phyloP scores from a whole-genome alignment of 1,140 invertebrate species.

The Nasonia giraulti region DNA sequence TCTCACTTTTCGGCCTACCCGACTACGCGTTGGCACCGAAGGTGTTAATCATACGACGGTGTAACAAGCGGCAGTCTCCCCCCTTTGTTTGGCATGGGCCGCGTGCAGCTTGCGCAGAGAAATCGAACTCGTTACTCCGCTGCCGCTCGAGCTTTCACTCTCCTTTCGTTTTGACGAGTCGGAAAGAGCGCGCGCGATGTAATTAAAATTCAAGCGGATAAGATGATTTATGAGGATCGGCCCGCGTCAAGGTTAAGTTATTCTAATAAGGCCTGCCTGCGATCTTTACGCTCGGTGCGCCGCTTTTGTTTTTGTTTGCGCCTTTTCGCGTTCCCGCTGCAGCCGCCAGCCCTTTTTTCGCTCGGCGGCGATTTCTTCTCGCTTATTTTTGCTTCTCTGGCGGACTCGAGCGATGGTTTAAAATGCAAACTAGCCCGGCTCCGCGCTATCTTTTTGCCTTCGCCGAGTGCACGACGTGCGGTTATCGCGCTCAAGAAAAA shows the following conservation, averaged over 20 bases:
- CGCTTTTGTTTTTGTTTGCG: conserved; percentile 15
- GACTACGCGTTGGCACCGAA: conserved; percentile 40
- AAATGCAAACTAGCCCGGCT: conserved; percentile 41
- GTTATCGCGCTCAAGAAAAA: conserved; percentile 25
- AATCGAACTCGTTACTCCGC: conserved; percentile 48
- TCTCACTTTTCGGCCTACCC: conserved; percentile 4
- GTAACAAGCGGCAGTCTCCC: conserved; percentile 26
- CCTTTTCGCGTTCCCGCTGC: conserved; percentile 17
- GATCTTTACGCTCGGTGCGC: conserved; percentile 20
- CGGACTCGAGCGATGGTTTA: not conserved
- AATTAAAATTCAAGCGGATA: conserved; percentile 52
- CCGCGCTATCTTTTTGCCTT: conserved; percentile 16
- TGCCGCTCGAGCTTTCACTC: conserved; percentile 44
- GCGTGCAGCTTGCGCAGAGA: conserved; percentile 43
- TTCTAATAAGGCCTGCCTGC: conserved; percentile 38
- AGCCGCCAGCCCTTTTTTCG: not conserved
- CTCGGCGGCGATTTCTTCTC: not conserved
- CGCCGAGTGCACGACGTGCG: not conserved
- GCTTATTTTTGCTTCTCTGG: not conserved
- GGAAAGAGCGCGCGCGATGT: conserved; percentile 40
- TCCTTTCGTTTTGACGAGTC: conserved; percentile 47
- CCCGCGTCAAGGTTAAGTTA: conserved; percentile 47
- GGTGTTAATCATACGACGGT: conserved; percentile 50
- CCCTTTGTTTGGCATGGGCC: conserved; percentile 24
- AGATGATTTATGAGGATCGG: conserved; percentile 52